phyloP scores from a whole-genome alignment of 2,797 vertebrate species.

The Phrynocephalus forsythii region DNA sequence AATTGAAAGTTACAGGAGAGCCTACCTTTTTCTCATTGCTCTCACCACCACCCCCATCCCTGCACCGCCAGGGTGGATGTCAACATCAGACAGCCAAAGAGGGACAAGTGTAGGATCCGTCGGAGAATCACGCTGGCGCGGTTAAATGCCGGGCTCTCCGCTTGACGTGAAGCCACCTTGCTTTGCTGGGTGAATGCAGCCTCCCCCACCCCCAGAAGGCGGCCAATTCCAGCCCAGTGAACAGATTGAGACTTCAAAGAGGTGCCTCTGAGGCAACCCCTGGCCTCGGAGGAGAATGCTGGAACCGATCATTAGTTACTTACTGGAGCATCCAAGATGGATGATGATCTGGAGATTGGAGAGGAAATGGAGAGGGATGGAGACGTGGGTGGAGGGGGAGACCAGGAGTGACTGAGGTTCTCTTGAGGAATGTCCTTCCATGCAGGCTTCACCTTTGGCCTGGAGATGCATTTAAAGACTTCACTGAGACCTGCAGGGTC shows the following conservation, averaged over 20 bases:
- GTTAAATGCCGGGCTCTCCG: not conserved
- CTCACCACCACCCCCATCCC: too few relatives aligned
- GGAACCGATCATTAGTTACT: constrained; percentile 22
- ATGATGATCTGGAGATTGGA: not conserved
- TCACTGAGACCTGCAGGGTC: too few relatives aligned
- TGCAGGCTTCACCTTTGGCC: not conserved
- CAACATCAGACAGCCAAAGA: not conserved
- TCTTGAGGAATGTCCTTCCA: not conserved
- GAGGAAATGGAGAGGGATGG: not conserved
- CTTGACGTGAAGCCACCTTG: not conserved
- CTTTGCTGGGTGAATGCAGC: not conserved
- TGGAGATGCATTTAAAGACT: too few relatives aligned
- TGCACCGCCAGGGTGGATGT: not conserved
- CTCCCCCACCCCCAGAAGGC: not conserved
- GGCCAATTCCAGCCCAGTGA: not conserved
- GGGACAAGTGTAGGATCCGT: not conserved
- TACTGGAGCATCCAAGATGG: constrained; percentile 3
- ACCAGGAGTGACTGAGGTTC: not conserved
- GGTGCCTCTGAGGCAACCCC: not conserved
- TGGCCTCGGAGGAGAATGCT: constrained; percentile 7
- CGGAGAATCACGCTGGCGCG: not conserved
- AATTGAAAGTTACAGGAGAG: not conserved
- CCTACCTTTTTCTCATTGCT: too few relatives aligned
- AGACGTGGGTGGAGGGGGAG: not conserved
- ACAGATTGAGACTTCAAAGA: constrained; percentile 8